These are phyloP conservation scores for Perca flavescens DNA, from an alignment of 2,113 vertebrate species.

Conservation along the genomic window DNA sequence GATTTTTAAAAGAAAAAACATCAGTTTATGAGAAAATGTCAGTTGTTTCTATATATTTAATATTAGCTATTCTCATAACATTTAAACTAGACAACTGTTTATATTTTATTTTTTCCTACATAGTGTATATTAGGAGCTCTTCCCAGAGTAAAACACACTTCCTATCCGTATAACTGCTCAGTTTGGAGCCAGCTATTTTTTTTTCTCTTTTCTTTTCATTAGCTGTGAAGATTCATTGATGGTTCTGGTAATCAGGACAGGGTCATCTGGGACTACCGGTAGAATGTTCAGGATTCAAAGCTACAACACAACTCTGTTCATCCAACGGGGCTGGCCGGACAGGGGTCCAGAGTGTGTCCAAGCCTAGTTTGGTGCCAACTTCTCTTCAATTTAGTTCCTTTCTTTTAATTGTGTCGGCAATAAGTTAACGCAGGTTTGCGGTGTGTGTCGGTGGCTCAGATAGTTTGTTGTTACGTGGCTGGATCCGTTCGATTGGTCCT, in stretches of 20 bases:
- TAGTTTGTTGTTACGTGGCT: constrained; percentile 21
- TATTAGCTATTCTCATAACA: constrained; percentile 52
- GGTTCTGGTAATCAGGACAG: constrained; percentile 7
- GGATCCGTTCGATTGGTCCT: not conserved
- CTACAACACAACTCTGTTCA: constrained; percentile 17
- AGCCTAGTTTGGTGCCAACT: constrained; percentile 87
- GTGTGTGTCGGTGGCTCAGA: constrained; percentile 83
- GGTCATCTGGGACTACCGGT: constrained; percentile 28
- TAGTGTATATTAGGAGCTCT: constrained; percentile 48
- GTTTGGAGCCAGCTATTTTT: constrained; percentile 26
- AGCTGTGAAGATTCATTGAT: constrained; percentile 34
- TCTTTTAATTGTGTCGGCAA: constrained; percentile 85
- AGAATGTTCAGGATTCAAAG: constrained; percentile 35
- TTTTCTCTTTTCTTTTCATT: not conserved
- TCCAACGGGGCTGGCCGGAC: constrained; percentile 32
- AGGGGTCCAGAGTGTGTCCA: constrained; percentile 70
- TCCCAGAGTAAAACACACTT: constrained; percentile 15
- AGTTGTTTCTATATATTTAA: constrained; percentile 62
- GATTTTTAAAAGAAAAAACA: constrained; percentile 6
- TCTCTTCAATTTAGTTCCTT: constrained; percentile 49
- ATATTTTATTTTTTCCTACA: constrained; percentile 64
- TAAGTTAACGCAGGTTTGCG: constrained; percentile 77
- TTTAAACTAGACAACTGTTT: constrained; percentile 54
- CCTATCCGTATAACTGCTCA: constrained; percentile 22
- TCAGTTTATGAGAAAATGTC: constrained; percentile 36